Evolutionary conservation across 2,888 invertebrate species (phyloP).

Genomic region (Auanema sp.): DNA sequence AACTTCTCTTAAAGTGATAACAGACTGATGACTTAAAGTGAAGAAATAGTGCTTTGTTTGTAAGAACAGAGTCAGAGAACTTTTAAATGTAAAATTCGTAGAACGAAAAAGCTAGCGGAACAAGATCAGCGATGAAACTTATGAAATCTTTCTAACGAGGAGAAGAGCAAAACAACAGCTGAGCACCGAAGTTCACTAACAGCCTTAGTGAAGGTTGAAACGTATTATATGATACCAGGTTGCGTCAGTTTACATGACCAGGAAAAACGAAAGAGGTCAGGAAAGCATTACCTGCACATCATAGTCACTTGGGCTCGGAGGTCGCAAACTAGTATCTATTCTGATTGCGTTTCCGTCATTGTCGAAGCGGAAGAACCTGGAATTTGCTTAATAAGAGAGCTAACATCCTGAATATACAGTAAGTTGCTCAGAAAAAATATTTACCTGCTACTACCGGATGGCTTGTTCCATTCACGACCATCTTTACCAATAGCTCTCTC

Average conservation of each 20-base stretch:
- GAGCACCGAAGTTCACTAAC: no score
- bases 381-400: background rate
- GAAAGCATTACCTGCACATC: slow-evolving; percentile 21
- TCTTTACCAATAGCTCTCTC: slow-evolving; percentile 26
- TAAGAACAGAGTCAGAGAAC: background rate
- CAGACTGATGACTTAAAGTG: background rate
- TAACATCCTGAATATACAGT: background rate
- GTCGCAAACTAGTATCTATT: slow-evolving; percentile 8
- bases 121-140: background rate
- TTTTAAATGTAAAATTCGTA: background rate
- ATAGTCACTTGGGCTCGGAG: slow-evolving; percentile 7
- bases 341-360: slow-evolving; percentile 16
- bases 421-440: background rate
- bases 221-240: no score
- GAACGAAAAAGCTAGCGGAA: background rate
- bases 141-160: no score
- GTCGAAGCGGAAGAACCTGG: slow-evolving; percentile 22
- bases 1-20: background rate
- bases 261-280: no score
- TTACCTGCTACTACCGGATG: slow-evolving; percentile 27
- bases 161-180: no score
- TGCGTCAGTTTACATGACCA: no score
- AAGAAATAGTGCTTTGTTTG: background rate
- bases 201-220: no score
- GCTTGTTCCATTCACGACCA: slow-evolving; percentile 38